Evolutionary conservation across 2,797 vertebrate genomes (phyloP).

Genomic region (Galago senegalensis): DNA sequence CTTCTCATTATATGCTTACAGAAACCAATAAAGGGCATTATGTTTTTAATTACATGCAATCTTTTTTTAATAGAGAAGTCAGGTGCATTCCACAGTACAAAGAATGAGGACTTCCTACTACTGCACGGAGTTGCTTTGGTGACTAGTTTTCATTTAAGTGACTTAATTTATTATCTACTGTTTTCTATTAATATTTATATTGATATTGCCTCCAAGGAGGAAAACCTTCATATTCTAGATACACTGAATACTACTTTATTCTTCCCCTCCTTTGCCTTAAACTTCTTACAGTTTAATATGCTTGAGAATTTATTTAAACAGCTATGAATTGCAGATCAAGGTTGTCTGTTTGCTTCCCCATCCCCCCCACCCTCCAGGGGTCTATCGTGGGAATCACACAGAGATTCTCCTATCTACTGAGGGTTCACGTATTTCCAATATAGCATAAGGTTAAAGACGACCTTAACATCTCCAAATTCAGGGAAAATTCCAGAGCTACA

Average conservation of each 20-base stretch:
- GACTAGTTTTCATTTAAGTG: not conserved
- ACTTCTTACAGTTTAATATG: not conserved
- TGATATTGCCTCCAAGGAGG: not conserved
- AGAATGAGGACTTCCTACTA: not conserved
- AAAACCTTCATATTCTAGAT: not conserved
- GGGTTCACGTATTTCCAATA: not conserved
- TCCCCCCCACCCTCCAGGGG: no score
- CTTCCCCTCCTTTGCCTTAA: not conserved
- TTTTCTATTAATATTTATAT: not conserved
- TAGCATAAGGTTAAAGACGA: not conserved
- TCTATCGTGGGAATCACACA: not conserved
- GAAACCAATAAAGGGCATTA: not conserved
- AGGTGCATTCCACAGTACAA: not conserved
- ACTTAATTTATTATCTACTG: not conserved
- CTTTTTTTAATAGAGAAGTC: not conserved
- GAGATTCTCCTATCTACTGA: not conserved
- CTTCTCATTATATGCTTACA: not conserved
- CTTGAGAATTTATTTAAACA: not conserved
- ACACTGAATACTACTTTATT: not conserved
- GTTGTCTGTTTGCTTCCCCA: not conserved
- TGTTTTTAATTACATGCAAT: not conserved
- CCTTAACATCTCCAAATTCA: not conserved
- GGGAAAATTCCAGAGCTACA: not conserved
- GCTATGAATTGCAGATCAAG: not conserved
- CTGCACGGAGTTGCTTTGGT: not conserved